Percentiles rank a stretch among this genome's conserved stretches.
Conservation (phyloP, 2,888 invertebrate species). For the Scaptomyza cyrtandrae region DNA sequence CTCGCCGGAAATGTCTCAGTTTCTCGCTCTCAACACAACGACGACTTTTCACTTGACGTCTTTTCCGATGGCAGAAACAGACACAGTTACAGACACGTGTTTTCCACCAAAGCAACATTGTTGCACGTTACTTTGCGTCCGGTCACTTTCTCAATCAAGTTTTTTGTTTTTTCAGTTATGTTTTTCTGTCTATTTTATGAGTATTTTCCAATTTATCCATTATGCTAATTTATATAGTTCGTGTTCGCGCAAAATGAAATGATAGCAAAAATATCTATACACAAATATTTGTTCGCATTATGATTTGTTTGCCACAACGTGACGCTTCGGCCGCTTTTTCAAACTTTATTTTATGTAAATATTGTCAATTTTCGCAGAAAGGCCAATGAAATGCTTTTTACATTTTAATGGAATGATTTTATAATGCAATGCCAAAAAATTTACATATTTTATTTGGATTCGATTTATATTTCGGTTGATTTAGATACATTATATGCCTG, state of each 20-base stretch:
- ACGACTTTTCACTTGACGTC: conserved; percentile 29
- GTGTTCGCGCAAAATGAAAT: conserved; percentile 52
- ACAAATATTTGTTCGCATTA: conserved; percentile 58
- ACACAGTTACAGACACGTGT: conserved; percentile 9
- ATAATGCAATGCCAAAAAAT: conserved; percentile 4
- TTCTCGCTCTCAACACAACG: conserved; percentile 24
- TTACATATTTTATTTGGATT: conserved; percentile 33
- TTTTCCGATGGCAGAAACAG: conserved; percentile 10
- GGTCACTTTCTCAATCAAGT: conserved; percentile 62
- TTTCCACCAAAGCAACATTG: conserved; percentile 29
- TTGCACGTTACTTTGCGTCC: conserved; percentile 27
- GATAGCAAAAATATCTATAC: conserved; percentile 37
- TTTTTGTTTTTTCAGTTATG: conserved; percentile 51
- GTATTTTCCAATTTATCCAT: conserved; percentile 43
- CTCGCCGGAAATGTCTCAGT: conserved; percentile 61
- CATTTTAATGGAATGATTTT: conserved; percentile 48
- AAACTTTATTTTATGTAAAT: conserved; percentile 53
- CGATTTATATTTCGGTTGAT: background rate
- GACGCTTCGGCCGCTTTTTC: background rate
- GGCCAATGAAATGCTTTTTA: conserved; percentile 33
- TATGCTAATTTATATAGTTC: conserved; percentile 66
- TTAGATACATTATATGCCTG: background rate
- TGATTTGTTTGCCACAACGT: conserved; percentile 53
- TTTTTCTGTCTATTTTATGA: conserved; percentile 34
- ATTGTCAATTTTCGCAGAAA: conserved; percentile 57